phyloP scores from a whole-genome alignment of 1,140 invertebrate species.

The Drosophila melanogaster region Release_6_plus_ISO1_MT NT_033777.3:14463001-14463500 shows the following conservation, averaged over 20 bases:
- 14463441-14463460: constrained; percentile 69
- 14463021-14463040: constrained; percentile 61
- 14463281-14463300: constrained; percentile 18
- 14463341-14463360: constrained; percentile 69
- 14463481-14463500: constrained; percentile 46
- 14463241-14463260: constrained; percentile 4
- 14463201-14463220: constrained; percentile 54
- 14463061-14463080: constrained; percentile 3
- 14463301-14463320: constrained; percentile 53
- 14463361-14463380: constrained; percentile 47
- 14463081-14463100: constrained; percentile 1
- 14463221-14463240: constrained; percentile 17
- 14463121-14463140: constrained; percentile 27
- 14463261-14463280: constrained; percentile 37
- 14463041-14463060: constrained; percentile 49
- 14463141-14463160: constrained; percentile 55
- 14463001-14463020: constrained; percentile 77
- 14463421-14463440: constrained; percentile 65
- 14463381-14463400: constrained; percentile 28
- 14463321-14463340: constrained; percentile 42
- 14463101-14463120: constrained; percentile 10
- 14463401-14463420: constrained; percentile 47
- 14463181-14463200: constrained; percentile 47
- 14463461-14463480: constrained; percentile 47
- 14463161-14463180: constrained; percentile 56